Conservation (phyloP, 2,888 invertebrate species). For the Macrosiphum euphorbiae region DNA sequence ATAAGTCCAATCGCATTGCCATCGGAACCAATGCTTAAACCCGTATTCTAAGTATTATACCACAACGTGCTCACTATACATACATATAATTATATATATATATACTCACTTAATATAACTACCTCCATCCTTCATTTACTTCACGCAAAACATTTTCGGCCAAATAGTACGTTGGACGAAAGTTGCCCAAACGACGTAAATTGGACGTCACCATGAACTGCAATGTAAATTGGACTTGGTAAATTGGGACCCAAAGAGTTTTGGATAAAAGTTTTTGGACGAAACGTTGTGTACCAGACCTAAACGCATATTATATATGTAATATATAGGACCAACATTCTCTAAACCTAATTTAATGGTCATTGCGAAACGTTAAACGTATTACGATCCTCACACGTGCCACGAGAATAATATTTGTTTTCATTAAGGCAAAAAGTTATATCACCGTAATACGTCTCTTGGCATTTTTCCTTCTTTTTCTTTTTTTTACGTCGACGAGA, state of each 20-base stretch:
- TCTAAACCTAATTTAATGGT: background rate
- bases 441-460: slow-evolving; percentile 1
- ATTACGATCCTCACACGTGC: background rate
- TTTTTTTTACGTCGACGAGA: background rate
- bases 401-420: slow-evolving; percentile 24
- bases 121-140: background rate
- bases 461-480: background rate
- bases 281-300: background rate
- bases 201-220: background rate
- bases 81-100: background rate
- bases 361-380: slow-evolving; percentile 26
- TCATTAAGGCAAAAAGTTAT: slow-evolving; percentile 19
- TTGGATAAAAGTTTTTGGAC: background rate
- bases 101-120: background rate
- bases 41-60: background rate
- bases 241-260: background rate
- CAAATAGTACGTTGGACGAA: background rate
- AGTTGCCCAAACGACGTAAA: background rate
- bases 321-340: background rate
- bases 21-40: background rate
- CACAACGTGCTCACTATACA: background rate
- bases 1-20: background rate
- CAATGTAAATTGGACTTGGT: background rate
- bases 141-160: background rate
- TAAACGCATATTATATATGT: background rate